Evolutionary conservation across 2,888 invertebrate species (phyloP).

Genomic region (Bibio marci): DNA sequence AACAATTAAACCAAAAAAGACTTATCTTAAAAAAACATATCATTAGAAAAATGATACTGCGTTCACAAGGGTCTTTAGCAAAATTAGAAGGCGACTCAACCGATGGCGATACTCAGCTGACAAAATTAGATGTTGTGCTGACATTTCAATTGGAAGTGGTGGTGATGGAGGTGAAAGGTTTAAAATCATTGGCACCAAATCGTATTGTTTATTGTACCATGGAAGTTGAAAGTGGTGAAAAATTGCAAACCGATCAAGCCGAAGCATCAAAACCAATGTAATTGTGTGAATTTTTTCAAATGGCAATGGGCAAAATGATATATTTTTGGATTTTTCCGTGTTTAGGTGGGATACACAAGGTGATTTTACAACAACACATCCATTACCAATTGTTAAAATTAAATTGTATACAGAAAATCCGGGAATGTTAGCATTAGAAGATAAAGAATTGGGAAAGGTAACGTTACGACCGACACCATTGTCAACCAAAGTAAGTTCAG

Average conservation of each 20-base stretch:
- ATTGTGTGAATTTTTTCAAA: constrained; percentile 20
- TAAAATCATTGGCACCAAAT: constrained; percentile 91
- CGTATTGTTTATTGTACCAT: constrained; percentile 99
- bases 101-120: constrained; percentile 87
- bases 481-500: constrained; percentile 53
- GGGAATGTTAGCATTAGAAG: constrained; percentile 93
- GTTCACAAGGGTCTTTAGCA: constrained; percentile 81
- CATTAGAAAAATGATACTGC: constrained; percentile 35
- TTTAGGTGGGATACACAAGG: constrained; percentile 98
- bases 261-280: constrained; percentile 97
- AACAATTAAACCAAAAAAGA: too few species aligned
- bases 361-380: constrained; percentile 96
- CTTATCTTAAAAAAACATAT: too few species aligned
- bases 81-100: constrained; percentile 90
- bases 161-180: constrained; percentile 97
- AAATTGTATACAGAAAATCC: constrained; percentile 97
- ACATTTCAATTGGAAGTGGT: constrained; percentile 95
- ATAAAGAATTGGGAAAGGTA: constrained; percentile 94
- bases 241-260: constrained; percentile 97
- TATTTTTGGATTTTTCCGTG: neutral
- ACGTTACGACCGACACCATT: constrained; percentile 72
- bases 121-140: constrained; percentile 95
- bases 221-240: constrained; percentile 99
- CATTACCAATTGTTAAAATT: constrained; percentile 92
- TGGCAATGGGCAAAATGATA: neutral